Conservation (phyloP, 2,797 vertebrate species). For the Momotus momota region DNA sequence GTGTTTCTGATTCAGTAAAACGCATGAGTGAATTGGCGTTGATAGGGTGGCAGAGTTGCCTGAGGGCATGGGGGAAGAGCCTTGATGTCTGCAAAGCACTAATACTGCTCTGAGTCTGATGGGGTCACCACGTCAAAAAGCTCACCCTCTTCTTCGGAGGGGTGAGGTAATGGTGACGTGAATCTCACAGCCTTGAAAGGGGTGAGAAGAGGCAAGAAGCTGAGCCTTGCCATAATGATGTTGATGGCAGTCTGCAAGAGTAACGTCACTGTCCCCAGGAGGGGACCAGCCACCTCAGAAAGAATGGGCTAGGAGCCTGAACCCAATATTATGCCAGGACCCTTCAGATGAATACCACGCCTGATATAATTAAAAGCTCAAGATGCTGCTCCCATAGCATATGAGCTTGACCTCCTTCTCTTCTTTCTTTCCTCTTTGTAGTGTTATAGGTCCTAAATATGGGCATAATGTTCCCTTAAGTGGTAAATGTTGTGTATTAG, state of each 20-base stretch:
- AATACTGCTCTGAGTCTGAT: background rate
- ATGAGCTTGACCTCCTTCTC: background rate
- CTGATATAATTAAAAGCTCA: fast-evolving
- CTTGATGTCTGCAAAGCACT: background rate
- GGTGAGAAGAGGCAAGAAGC: background rate
- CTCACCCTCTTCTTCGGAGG: fast-evolving
- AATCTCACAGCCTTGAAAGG: background rate
- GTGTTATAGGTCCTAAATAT: background rate
- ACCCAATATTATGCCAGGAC: background rate
- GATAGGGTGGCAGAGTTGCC: background rate
- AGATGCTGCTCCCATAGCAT: background rate
- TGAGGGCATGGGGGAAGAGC: background rate
- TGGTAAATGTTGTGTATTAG: background rate
- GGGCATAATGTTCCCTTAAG: background rate
- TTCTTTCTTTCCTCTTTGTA: background rate
- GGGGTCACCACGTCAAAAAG: fast-evolving
- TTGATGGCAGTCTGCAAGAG: background rate
- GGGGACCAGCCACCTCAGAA: background rate
- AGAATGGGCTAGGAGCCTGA: background rate
- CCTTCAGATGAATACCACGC: background rate
- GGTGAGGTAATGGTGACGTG: fast-evolving
- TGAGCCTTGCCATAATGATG: background rate
- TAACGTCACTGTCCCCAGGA: background rate
- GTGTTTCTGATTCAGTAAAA: background rate
- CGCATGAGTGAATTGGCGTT: background rate